Base-by-base conservation (phyloP, 2,797 vertebrate genomes). In the Erpetoichthys calabaricus region DNA sequence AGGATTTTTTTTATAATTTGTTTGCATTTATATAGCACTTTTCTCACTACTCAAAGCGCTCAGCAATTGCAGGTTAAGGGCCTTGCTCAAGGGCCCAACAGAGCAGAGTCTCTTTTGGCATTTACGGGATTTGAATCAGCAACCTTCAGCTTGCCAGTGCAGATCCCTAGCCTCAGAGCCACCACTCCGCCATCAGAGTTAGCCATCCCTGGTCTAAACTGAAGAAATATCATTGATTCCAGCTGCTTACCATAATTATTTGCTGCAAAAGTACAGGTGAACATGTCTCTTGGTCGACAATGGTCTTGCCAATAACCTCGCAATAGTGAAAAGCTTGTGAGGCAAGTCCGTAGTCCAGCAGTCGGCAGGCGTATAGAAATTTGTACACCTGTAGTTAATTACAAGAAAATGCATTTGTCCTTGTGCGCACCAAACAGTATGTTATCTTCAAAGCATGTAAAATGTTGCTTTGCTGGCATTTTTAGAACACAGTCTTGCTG, bases 291-390 rank as follows among this genome's bases (percentile, higher is more conserved):
- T 73, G 77, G 55, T 55, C 65, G 59, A 93, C 80, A n/a, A 95
- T 60, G 0, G 60, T 58, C 0, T 63, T 58, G 6, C 78, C 81
- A 0, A 92, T 66, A 58, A 87, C 82, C 76, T 97, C 93, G 0
- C 90, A 94, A 73, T 97, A 97, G 65, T 90, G 86, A 69, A 92
- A 81, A 44, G 92, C 92, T 71, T 86, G 89, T 25, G 86, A 85
- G 1, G 76, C 60, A 3, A 95, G 80, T 7, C 92, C 92, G 0
- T 83, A 81, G 71, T 94, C 93, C 0, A 86, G 73, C 75, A 97
- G 76, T 5, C 88, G 84, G 65, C 80, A 78, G n/a, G 91, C 92
- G 0, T 95, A 96, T 58, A 96, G 74, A 61, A 95, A 77, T 70
- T 95, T 97, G 65, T 90, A 97, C 6, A 86, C 85, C 93, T 97